Percentiles rank a stretch among this genome's conserved stretches.
Conservation (phyloP, 2,888 invertebrate genomes). For the Xanthorhoe spadicearia region DNA sequence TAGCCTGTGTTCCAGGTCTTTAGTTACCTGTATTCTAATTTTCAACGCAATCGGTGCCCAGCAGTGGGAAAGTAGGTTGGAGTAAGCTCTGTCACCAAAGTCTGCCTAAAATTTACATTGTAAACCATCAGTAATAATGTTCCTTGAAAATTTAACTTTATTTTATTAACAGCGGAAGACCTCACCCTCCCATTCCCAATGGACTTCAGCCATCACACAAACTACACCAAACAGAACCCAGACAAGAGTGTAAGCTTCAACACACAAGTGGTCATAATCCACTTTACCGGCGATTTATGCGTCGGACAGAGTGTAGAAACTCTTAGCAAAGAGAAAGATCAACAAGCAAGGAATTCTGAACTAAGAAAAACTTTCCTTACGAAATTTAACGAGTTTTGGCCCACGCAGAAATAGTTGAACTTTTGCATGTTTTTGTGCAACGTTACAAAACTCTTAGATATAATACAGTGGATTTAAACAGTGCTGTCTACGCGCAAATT, state of each 20-base stretch:
- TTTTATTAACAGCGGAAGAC: slow-evolving; percentile 59
- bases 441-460: slow-evolving; percentile 24
- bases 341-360: slow-evolving; percentile 86
- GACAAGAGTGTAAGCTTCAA: slow-evolving; percentile 81
- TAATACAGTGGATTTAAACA: slow-evolving; percentile 23
- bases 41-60: too few relatives aligned
- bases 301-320: slow-evolving; percentile 84
- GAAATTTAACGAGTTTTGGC: slow-evolving; percentile 80
- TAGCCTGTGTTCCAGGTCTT: too few relatives aligned
- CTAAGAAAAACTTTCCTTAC: slow-evolving; percentile 83
- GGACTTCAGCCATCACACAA: slow-evolving; percentile 65
- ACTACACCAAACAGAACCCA: slow-evolving; percentile 67
- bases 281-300: slow-evolving; percentile 85
- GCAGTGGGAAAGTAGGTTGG: too few relatives aligned
- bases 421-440: slow-evolving; percentile 1
- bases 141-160: neutral
- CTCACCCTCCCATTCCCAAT: slow-evolving; percentile 62
- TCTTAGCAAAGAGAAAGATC: slow-evolving; percentile 86
- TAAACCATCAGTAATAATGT: too few relatives aligned
- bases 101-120: too few relatives aligned
- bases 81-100: too few relatives aligned
- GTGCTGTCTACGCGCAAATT: slow-evolving; percentile 10
- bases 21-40: too few relatives aligned
- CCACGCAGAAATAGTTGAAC: slow-evolving; percentile 69
- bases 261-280: slow-evolving; percentile 86